Conservation (phyloP, 2,888 invertebrate species). For the Synanthedon vespiformis region DNA sequence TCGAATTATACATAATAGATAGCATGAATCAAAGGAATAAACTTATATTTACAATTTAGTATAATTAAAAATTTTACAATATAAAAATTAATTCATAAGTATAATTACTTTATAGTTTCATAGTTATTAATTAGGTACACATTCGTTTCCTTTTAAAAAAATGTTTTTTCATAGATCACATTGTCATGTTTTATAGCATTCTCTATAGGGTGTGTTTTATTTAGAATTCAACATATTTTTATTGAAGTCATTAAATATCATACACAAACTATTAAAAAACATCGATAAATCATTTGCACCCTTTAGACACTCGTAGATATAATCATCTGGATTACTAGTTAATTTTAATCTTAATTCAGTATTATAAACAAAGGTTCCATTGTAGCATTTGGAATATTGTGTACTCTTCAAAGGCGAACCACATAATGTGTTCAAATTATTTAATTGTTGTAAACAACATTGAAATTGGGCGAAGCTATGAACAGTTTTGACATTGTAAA, state of each 20-base stretch:
- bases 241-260: constrained; percentile 19
- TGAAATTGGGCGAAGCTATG: constrained; percentile 78
- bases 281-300: constrained; percentile 39
- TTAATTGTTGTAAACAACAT: constrained; percentile 69
- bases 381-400: constrained; percentile 73
- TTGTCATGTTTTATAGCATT: too few relatives aligned
- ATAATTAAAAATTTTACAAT: too few relatives aligned
- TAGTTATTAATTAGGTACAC: too few relatives aligned
- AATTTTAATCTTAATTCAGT: constrained; percentile 72
- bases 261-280: constrained; percentile 45
- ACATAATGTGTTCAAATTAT: constrained; percentile 75
- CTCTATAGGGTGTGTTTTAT: too few relatives aligned
- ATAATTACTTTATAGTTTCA: too few relatives aligned
- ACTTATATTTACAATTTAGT: too few relatives aligned
- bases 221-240: constrained; percentile 19
- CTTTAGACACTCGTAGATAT: constrained; percentile 61
- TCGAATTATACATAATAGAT: too few relatives aligned
- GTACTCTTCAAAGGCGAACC: constrained; percentile 69
- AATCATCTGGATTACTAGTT: constrained; percentile 63
- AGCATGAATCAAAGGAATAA: too few relatives aligned
- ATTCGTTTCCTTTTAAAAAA: too few relatives aligned
- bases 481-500: constrained; percentile 67
- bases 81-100: too few relatives aligned
- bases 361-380: constrained; percentile 84
- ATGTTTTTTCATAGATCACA: too few relatives aligned